These are phyloP conservation scores for Hippocampus mohnikei DNA, from an alignment of 2,113 vertebrate species.

Conservation along the genomic window DNA sequence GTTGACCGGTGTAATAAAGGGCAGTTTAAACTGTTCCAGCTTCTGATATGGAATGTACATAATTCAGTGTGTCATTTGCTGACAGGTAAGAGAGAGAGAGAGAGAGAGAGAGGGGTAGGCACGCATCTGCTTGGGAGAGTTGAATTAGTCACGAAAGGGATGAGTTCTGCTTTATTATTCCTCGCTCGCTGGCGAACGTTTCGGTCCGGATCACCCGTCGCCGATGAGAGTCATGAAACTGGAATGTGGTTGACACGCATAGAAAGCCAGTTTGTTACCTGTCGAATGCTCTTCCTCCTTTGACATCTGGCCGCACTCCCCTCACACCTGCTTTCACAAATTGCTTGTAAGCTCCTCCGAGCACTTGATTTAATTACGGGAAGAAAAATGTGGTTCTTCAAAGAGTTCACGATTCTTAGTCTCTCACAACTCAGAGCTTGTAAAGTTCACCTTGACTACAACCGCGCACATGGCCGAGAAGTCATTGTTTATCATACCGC, in stretches of 20 bases:
- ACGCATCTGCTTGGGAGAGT: conserved; percentile 25
- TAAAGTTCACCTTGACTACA: too few species aligned
- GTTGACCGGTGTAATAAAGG: neutral
- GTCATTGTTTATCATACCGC: too few species aligned
- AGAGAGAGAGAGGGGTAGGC: conserved; percentile 2
- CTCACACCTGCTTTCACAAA: neutral
- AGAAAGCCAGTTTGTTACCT: conserved; percentile 1
- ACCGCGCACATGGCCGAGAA: too few species aligned
- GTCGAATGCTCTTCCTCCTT: neutral
- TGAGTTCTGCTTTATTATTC: conserved; percentile 16
- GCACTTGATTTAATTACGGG: neutral
- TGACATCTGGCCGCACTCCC: neutral
- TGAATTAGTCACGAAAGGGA: conserved; percentile 15
- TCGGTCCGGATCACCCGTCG: conserved; percentile 5
- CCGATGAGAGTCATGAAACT: conserved; percentile 18
- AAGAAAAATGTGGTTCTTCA: neutral
- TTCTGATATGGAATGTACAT: neutral
- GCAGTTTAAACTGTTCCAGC: neutral
- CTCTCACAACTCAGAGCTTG: too few species aligned
- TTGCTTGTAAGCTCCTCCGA: neutral
- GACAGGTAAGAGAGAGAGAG: neutral
- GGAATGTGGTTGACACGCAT: conserved; percentile 41
- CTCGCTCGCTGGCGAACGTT: conserved; percentile 39
- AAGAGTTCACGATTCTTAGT: neutral
- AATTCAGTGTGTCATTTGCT: neutral